Conservation (phyloP, 2,797 vertebrate genomes). For the Numenius phaeopus region DNA sequence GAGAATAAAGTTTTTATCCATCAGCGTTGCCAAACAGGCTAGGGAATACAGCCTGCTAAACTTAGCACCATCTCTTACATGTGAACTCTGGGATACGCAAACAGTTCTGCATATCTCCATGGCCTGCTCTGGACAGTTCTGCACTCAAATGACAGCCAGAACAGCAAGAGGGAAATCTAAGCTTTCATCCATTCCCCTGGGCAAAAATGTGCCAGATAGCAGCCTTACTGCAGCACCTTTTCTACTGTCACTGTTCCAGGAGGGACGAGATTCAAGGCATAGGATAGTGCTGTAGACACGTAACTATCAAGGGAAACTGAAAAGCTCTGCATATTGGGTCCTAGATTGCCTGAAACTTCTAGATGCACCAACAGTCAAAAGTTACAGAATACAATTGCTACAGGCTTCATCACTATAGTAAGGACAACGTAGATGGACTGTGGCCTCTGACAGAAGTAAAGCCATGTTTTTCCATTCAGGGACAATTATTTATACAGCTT, state of each 20-base stretch:
- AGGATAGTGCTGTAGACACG: neutral
- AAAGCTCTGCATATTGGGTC: neutral
- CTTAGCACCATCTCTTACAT: neutral
- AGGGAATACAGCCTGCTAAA: neutral
- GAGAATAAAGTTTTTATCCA: neutral
- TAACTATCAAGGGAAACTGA: neutral
- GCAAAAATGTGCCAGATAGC: neutral
- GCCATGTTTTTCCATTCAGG: neutral
- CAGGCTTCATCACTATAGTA: neutral
- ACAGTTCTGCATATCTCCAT: neutral
- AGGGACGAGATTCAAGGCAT: neutral
- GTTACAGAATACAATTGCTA: neutral
- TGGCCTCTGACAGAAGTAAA: neutral
- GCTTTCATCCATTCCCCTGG: neutral
- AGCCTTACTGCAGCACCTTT: neutral
- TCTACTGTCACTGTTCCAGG: neutral
- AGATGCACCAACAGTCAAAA: neutral
- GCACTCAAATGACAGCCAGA: neutral
- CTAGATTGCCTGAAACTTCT: neutral
- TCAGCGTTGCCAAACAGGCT: neutral
- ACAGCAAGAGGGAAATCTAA: neutral
- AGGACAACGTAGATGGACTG: neutral
- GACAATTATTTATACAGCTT: neutral
- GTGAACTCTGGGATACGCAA: neutral
- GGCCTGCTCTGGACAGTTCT: neutral